Evolutionary conservation across 2,113 vertebrate genomes (phyloP), one percentile per base, ranked within the genome.

Genomic region (Sula dactylatra): DNA sequence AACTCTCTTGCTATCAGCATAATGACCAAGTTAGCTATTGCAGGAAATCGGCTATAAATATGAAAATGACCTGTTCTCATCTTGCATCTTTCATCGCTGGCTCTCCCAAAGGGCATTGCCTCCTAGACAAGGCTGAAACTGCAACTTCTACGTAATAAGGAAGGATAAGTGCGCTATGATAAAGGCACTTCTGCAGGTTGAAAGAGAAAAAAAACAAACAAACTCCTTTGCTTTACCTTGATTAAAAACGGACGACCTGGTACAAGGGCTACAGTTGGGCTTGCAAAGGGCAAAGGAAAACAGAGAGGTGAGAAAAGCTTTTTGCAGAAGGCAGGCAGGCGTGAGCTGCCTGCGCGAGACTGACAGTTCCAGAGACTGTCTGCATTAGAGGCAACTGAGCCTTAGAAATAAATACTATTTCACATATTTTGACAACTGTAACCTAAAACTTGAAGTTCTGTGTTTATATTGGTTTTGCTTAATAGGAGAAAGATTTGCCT

Each of bases 381-480:
- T 95, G 92, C 21, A 19, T 86, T 88, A 90, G 61, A 79, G 87
- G 79, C 86, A 84, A 55, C 66, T 19, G 54, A 94, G 88, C 88
- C 66, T 91, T 49, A 76, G 95, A 96, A 94, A 94, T 73, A 97
- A 97, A 93, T 93, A 81, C 92, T 72, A 69, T 67, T 94, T 95
- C 92, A 88, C 55, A 16, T 79, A 96, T 86, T 97, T 94, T 97
- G 96, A 97, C 97, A 97, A 94, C 89, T 94, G 94, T 94, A 94
- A 97, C 94, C 84, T 97, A 96, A 98, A 97, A 94, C 97, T 91
- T 93, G 81, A 94, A 97, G 80, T 95, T 97, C 85, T 80, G 34
- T 97, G 98, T 98, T 98, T 98, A 98, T 96, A 94, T 96, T 96
- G 85, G 90, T 97, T 96, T 92, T 94, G 86, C 96, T 97, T 97